Conservation (phyloP, 2,888 invertebrate genomes). For the Odontocerum albicorne region DNA sequence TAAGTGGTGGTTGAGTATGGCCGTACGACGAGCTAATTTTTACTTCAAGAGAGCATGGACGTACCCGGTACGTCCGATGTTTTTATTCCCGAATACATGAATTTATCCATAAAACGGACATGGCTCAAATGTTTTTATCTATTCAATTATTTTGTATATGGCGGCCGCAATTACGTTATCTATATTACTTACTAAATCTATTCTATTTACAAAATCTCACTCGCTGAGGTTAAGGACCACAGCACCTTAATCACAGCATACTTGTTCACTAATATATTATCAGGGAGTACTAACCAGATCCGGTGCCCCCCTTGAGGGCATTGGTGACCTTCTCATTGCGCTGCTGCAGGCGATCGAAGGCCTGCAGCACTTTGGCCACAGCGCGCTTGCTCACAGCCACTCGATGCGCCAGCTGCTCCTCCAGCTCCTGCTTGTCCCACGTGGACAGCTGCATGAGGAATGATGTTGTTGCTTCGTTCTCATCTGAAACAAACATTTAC, state of each 20-base stretch:
- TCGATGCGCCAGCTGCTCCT: slow-evolving; percentile 92
- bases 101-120: too few relatives aligned
- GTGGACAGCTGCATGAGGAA: slow-evolving; percentile 94
- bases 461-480: slow-evolving; percentile 94
- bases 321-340: slow-evolving; percentile 92
- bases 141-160: too few relatives aligned
- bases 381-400: slow-evolving; percentile 96
- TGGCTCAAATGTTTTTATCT: too few relatives aligned
- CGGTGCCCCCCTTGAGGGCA: slow-evolving; percentile 78
- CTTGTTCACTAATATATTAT: not conserved
- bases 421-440: slow-evolving; percentile 97
- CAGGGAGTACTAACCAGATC: slow-evolving; percentile 21
- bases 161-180: too few relatives aligned
- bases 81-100: too few relatives aligned
- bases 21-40: too few relatives aligned
- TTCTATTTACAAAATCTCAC: too few relatives aligned
- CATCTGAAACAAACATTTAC: too few relatives aligned
- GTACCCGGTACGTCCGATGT: too few relatives aligned
- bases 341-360: slow-evolving; percentile 94
- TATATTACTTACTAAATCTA: too few relatives aligned
- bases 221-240: not conserved
- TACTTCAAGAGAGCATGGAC: too few relatives aligned
- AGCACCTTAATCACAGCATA: not conserved
- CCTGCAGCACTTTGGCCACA: slow-evolving; percentile 94
- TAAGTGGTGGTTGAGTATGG: not conserved